Evolutionary conservation across 2,888 invertebrate species (phyloP).

Genomic region (Schizotus pectinicornis): DNA sequence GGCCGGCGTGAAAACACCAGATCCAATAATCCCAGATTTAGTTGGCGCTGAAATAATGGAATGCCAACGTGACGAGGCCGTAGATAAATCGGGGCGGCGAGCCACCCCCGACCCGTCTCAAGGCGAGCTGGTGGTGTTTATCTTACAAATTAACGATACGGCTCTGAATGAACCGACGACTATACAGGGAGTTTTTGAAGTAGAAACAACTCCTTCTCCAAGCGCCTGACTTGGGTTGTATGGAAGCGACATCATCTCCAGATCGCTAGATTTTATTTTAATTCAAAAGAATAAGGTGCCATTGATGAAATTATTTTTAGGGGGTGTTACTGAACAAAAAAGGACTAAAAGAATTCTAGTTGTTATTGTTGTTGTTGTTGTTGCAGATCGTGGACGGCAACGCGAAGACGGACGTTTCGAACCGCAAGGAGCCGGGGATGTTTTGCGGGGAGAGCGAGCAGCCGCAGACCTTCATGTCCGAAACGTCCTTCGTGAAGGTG

Average conservation of each 20-base stretch:
- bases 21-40: constrained; percentile 54
- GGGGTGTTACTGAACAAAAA: background rate
- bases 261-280: too few relatives aligned
- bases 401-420: constrained; percentile 86
- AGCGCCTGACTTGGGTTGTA: too few relatives aligned
- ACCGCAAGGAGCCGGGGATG: constrained; percentile 86
- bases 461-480: constrained; percentile 92
- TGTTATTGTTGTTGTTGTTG: constrained; percentile 25
- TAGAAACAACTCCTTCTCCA: too few relatives aligned
- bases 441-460: constrained; percentile 95
- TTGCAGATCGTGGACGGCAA: constrained; percentile 89
- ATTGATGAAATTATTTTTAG: too few relatives aligned
- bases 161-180: too few relatives aligned
- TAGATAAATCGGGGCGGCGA: constrained; percentile 8
- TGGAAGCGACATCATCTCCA: too few relatives aligned
- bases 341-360: background rate
- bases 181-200: too few relatives aligned
- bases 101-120: background rate
- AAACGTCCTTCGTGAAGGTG: constrained; percentile 91
- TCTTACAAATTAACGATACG: too few relatives aligned
- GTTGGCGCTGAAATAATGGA: constrained; percentile 45
- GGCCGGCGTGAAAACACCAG: constrained; percentile 50
- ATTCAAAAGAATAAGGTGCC: too few relatives aligned
- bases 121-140: constrained; percentile 3
- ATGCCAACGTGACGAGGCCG: constrained; percentile 30